phyloP scores from a whole-genome alignment of 2,888 invertebrate genomes.

The Tipula helvola region DNA sequence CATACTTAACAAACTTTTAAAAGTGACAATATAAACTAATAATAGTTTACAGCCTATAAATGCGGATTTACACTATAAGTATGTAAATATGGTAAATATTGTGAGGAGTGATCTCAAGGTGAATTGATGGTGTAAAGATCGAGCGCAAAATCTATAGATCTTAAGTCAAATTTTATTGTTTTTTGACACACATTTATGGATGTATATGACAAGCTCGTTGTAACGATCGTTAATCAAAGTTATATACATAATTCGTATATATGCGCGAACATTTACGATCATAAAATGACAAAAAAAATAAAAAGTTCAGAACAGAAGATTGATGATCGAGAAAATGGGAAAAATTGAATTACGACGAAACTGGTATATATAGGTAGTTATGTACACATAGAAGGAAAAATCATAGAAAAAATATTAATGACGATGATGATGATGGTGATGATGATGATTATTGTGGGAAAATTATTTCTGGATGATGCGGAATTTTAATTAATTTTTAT shows the following conservation, averaged over 20 bases:
- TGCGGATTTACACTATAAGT: no score
- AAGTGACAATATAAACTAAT: background rate
- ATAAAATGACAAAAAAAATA: background rate
- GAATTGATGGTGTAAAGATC: background rate
- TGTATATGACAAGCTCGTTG: background rate
- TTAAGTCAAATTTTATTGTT: background rate
- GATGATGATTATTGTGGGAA: slow-evolving; percentile 9
- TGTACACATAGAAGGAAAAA: background rate
- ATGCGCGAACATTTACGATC: background rate
- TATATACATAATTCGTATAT: background rate
- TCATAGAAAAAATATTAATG: background rate
- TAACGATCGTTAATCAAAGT: background rate
- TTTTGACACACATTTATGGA: background rate
- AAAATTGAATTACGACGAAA: background rate
- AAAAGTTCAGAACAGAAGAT: background rate
- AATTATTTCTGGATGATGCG: background rate
- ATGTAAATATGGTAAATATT: no score
- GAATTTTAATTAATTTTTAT: slow-evolving; percentile 8
- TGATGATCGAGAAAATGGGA: background rate
- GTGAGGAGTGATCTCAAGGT: background rate
- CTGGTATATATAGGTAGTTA: background rate
- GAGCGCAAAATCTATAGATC: background rate
- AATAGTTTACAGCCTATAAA: background rate
- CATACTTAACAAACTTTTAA: background rate
- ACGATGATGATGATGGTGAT: background rate